phyloP scores from a whole-genome alignment of 2,797 vertebrate species.

The Lates japonicus region DNA sequence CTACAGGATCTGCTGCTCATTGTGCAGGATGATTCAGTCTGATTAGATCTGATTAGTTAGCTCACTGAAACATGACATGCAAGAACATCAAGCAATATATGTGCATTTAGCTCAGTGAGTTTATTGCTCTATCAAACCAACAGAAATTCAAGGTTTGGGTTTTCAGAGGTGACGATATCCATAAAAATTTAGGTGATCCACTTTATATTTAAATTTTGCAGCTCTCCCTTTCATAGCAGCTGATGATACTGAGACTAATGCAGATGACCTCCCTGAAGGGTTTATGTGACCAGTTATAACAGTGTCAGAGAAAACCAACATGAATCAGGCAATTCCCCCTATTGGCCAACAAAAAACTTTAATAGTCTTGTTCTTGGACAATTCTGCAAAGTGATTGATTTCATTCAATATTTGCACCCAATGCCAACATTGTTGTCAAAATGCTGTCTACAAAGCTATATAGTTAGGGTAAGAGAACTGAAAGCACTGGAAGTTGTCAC shows the following conservation, averaged over 20 bases:
- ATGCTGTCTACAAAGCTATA: too few species aligned
- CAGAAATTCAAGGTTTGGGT: neutral
- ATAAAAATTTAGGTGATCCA: neutral
- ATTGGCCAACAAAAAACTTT: neutral
- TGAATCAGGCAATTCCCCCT: neutral
- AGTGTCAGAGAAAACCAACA: neutral
- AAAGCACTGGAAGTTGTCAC: too few species aligned
- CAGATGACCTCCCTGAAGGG: neutral
- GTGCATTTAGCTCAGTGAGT: neutral
- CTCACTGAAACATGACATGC: constrained; percentile 1
- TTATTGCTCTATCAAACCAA: neutral
- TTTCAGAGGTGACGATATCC: neutral
- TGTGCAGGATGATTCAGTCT: neutral
- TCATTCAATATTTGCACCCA: too few species aligned
- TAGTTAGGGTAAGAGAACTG: too few species aligned
- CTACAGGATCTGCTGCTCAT: neutral
- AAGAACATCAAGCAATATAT: neutral
- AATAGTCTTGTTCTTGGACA: too few species aligned
- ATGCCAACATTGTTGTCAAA: too few species aligned
- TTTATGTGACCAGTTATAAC: neutral
- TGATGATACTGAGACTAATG: neutral
- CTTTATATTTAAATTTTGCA: constrained; percentile 7
- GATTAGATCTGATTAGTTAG: neutral
- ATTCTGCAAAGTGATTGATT: too few species aligned
- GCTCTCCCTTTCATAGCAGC: neutral